Evolutionary conservation across 64 coral and sea anemone species (phyloP).

Genomic region (Pocillopora damicornis): DNA sequence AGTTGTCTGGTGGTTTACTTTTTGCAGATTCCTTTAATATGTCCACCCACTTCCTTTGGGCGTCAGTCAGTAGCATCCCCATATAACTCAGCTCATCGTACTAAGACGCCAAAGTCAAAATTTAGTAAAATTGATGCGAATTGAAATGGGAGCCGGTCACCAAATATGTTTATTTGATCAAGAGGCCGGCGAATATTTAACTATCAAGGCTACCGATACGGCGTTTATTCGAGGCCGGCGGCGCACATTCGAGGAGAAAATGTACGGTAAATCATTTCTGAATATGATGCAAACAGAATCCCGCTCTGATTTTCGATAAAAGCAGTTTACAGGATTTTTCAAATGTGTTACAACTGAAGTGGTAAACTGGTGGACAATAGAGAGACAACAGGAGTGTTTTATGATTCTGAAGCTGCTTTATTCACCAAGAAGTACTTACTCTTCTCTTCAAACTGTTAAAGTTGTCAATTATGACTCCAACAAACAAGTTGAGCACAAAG

Average conservation of each 20-base stretch:
- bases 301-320: background rate
- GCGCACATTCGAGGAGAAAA: too few relatives aligned
- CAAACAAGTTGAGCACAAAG: constrained; percentile 76
- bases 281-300: too few relatives aligned
- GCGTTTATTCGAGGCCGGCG: too few relatives aligned
- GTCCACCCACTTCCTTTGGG: constrained; percentile 83
- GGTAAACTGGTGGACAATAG: too few relatives aligned
- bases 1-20: constrained; percentile 33
- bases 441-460: constrained; percentile 68
- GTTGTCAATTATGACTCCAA: constrained; percentile 82
- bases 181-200: too few relatives aligned
- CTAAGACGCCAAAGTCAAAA: background rate
- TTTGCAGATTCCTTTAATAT: constrained; percentile 87
- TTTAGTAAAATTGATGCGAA: too few relatives aligned
- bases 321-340: background rate
- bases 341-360: too few relatives aligned
- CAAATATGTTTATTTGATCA: too few relatives aligned
- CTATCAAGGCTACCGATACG: too few relatives aligned
- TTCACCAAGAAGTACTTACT: constrained; percentile 5
- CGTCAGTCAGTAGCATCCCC: constrained; percentile 81
- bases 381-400: background rate
- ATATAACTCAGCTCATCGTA: constrained; percentile 89
- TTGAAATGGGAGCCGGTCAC: too few relatives aligned
- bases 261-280: too few relatives aligned
- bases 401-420: background rate